Conservation (phyloP, 2,113 vertebrate genomes). For the Tyrannus savana region DNA sequence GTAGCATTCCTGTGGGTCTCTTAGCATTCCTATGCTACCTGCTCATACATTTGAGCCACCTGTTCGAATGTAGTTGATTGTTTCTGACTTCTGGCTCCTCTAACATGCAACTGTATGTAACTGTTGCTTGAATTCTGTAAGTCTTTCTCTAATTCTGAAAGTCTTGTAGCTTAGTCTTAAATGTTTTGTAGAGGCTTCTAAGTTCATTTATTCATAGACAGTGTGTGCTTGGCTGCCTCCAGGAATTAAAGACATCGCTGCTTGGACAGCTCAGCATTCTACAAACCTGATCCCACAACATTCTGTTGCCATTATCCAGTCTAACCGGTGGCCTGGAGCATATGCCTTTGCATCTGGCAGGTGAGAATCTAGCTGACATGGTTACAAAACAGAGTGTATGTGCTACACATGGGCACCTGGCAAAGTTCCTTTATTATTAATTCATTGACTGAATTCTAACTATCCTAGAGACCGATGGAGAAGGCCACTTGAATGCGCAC, state of each 20-base stretch:
- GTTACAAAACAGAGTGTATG: background rate
- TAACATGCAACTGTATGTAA: background rate
- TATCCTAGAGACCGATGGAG: background rate
- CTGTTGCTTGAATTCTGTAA: background rate
- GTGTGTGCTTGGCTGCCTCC: slow-evolving; percentile 1
- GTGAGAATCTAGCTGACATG: slow-evolving; percentile 70
- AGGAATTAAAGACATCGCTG: slow-evolving; percentile 83
- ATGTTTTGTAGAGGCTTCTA: background rate
- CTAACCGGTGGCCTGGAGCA: slow-evolving; percentile 94
- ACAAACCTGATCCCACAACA: slow-evolving; percentile 83
- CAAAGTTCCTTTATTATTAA: background rate
- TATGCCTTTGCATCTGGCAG: slow-evolving; percentile 84
- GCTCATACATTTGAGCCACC: background rate
- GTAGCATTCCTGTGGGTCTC: background rate
- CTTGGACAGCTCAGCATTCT: slow-evolving; percentile 85
- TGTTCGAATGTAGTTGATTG: background rate
- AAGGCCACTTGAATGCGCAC: background rate
- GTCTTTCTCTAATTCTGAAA: background rate
- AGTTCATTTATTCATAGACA: background rate
- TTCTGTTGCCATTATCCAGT: slow-evolving; percentile 84
- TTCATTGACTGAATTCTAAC: background rate
- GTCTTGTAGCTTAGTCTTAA: background rate
- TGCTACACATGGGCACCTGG: background rate
- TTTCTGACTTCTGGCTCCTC: background rate
- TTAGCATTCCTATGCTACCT: background rate